Evolutionary conservation across 2,888 invertebrate genomes (phyloP), one percentile per base, ranked within the genome.

Genomic region (Tetranychus piercei): DNA sequence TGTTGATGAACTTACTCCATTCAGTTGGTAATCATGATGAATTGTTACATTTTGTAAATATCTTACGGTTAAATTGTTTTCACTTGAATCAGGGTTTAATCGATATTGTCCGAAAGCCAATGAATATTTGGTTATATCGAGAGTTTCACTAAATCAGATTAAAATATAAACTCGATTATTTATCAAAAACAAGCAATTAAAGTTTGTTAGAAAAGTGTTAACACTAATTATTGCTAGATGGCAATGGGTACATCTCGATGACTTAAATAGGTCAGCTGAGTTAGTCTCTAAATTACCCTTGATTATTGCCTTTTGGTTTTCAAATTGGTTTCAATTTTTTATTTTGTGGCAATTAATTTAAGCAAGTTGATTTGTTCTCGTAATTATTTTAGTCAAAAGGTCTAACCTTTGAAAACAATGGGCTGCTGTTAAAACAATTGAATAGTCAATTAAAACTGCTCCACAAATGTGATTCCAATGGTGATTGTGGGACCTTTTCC

Each of bases 351-450:
- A 34, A 34, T 4, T 34, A 34, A 34, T 34, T 34, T 34, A 34
- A 34, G 34, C 0, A 34, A 5, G 1, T 34, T 34, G 4, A 34
- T 34, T 34, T 34, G 0, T 34, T 34, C 34, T 34, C 34, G 4
- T 34, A 34, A 34, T 34, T 34, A 34, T 34, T 34, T 34, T 34
- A 34, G 5, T 34, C 34, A 34, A 34, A 34, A 5, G 34, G 34
- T 34, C 34, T 34, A 15, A 55, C 23, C 67, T 8, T 43, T 18
- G 74, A 20, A 78, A 77, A 72, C 79, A 79, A 64, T 79, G 79
- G 66, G 74, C 79, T 4, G 78, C 79, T 9, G 79, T 78, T 20
- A 79, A 66, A 11, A 79, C 9, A 77, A 77, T 77, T 55, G 77
- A 76, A 11, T 73, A 45, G 22, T 77, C 72, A 6, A 79, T 76